A percentile compares a stretch with the other conserved stretches of the same genome.
These are phyloP conservation scores for Nomada hirtipes DNA, from an alignment of 2,888 invertebrate species.

Conservation along the genomic window DNA sequence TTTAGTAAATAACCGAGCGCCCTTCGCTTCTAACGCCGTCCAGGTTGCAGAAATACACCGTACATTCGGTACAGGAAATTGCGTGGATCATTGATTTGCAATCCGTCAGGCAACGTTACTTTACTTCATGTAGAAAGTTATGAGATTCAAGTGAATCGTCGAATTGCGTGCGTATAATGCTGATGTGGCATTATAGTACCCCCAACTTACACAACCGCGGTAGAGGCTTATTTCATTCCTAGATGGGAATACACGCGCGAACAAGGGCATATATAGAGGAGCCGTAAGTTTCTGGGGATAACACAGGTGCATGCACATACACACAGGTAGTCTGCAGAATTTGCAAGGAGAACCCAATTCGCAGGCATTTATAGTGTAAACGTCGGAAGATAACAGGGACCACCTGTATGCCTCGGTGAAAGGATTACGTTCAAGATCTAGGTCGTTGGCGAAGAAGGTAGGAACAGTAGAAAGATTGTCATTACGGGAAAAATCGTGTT, in stretches of 20 bases:
- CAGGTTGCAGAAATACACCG: background rate
- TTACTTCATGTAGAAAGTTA: conserved; percentile 39
- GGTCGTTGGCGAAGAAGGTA: conserved; percentile 27
- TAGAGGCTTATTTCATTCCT: conserved; percentile 18
- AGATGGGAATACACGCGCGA: background rate
- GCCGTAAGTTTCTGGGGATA: background rate
- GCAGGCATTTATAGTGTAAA: background rate
- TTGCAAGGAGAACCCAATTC: background rate
- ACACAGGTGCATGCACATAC: background rate
- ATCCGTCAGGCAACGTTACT: background rate
- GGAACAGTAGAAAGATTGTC: conserved; percentile 1
- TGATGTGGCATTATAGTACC: conserved; percentile 19
- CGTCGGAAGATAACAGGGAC: conserved; percentile 7
- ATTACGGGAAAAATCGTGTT: background rate
- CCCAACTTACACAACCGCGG: conserved; percentile 27
- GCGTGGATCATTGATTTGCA: conserved; percentile 22
- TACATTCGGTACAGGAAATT: conserved; percentile 13
- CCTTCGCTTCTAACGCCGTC: too few relatives aligned
- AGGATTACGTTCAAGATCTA: conserved; percentile 50
- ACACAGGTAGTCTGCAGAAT: background rate
- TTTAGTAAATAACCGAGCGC: background rate
- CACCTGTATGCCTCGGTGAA: conserved; percentile 38
- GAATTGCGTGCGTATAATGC: conserved; percentile 33
- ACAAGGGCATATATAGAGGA: background rate
- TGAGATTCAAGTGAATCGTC: conserved; percentile 29